A percentile compares a stretch with the other conserved stretches of the same genome.
These are phyloP conservation scores for Macropis europaea DNA, from an alignment of 2,888 invertebrate species.

Conservation along the genomic window DNA sequence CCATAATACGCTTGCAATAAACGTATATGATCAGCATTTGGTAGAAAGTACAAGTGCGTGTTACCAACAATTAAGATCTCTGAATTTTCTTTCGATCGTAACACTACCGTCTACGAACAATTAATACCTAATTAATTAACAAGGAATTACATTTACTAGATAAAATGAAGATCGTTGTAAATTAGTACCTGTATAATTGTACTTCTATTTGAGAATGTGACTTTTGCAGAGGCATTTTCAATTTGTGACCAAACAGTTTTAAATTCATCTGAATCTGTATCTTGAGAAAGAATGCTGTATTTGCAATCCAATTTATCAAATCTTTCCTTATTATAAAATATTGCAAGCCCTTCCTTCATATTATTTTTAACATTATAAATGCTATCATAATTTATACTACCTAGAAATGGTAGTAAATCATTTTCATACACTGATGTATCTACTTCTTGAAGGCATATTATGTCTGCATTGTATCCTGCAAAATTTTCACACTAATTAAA, in stretches of 20 bases:
- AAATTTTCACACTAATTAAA: not conserved
- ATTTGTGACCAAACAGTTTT: conserved; percentile 84
- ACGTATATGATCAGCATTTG: conserved; percentile 93
- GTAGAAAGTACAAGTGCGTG: conserved; percentile 96
- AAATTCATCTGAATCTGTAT: conserved; percentile 82
- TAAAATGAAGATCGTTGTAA: not conserved
- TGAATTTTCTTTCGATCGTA: conserved; percentile 83
- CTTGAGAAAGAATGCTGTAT: conserved; percentile 83
- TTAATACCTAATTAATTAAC: not conserved
- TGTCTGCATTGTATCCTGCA: conserved; percentile 93
- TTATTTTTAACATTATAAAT: conserved; percentile 87
- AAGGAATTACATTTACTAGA: not conserved
- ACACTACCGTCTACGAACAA: conserved; percentile 79
- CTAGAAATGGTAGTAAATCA: conserved; percentile 84
- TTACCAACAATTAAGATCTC: conserved; percentile 88
- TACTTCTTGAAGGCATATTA: conserved; percentile 96
- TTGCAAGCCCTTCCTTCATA: conserved; percentile 89
- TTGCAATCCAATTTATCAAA: conserved; percentile 84
- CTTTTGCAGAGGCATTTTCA: conserved; percentile 82
- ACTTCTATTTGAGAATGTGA: conserved; percentile 84
- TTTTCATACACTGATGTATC: conserved; percentile 88
- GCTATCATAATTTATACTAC: conserved; percentile 82
- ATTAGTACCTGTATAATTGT: conserved; percentile 84
- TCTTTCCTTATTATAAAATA: conserved; percentile 86
- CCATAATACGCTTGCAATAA: conserved; percentile 90